phyloP scores from a whole-genome alignment of 2,113 vertebrate genomes.

The crab-eating macaque (Macaca fascicularis) region DNA sequence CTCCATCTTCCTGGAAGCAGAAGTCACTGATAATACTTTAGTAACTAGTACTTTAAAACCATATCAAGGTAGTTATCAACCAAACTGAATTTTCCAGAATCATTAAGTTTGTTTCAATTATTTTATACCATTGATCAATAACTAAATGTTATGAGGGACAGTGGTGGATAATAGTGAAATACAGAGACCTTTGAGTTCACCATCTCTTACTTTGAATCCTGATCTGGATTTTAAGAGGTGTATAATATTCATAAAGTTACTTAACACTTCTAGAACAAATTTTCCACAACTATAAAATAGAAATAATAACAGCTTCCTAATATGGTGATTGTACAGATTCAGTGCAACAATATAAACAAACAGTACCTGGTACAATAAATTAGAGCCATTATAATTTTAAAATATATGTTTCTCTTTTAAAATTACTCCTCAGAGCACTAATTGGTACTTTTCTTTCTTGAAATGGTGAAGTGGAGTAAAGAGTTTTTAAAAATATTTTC shows the following conservation, averaged over 20 bases:
- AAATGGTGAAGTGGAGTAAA: background rate
- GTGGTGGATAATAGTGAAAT: background rate
- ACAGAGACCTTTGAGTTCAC: background rate
- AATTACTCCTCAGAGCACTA: constrained; percentile 6
- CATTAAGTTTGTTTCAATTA: background rate
- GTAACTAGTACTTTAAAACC: background rate
- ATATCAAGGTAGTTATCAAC: background rate
- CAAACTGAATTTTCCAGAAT: background rate
- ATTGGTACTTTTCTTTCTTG: background rate
- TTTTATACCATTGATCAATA: background rate
- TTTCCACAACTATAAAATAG: background rate
- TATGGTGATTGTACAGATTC: background rate
- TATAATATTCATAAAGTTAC: background rate
- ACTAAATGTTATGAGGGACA: background rate
- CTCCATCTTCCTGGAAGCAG: background rate
- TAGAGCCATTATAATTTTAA: background rate
- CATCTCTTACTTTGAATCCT: background rate
- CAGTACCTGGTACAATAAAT: background rate
- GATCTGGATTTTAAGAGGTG: background rate
- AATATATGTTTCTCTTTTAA: background rate
- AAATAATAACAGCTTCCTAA: background rate
- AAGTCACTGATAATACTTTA: background rate
- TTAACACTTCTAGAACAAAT: background rate
- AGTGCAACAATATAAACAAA: background rate
- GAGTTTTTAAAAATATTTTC: constrained; percentile 7